Evolutionary conservation across 2,888 invertebrate genomes (phyloP).

Genomic region (Phengaris arion): DNA sequence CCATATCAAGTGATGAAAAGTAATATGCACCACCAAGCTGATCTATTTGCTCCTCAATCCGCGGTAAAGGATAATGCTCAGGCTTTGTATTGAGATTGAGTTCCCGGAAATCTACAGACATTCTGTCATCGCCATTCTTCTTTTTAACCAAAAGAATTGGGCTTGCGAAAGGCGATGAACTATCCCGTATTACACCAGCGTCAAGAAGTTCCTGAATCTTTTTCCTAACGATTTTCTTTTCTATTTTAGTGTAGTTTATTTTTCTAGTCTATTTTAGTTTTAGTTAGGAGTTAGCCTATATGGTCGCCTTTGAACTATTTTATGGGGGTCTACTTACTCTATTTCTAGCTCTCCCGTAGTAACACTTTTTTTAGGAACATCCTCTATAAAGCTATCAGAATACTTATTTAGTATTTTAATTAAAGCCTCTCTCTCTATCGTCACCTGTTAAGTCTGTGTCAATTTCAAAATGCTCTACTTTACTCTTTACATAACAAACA

Average conservation of each 20-base stretch:
- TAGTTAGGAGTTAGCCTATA: conserved; percentile 39
- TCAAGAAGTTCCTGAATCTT: conserved; percentile 38
- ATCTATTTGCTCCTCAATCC: conserved; percentile 35
- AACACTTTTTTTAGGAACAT: conserved; percentile 37
- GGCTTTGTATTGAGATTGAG: conserved; percentile 42
- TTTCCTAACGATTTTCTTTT: conserved; percentile 39
- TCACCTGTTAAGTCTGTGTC: conserved; percentile 36
- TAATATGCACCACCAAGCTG: conserved; percentile 33
- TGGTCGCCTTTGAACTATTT: conserved; percentile 36
- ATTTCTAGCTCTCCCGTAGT: conserved; percentile 37
- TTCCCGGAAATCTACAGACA: conserved; percentile 42
- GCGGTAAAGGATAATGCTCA: conserved; percentile 39
- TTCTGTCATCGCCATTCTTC: conserved; percentile 34
- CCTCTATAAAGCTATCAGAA: conserved; percentile 37
- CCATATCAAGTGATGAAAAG: conserved; percentile 42
- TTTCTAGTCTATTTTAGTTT: too few relatives aligned
- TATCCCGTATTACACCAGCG: conserved; percentile 42
- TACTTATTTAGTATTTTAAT: conserved; percentile 27
- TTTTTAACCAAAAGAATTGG: conserved; percentile 40
- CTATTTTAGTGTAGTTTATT: too few relatives aligned
- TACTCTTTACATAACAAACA: not conserved
- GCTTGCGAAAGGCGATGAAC: conserved; percentile 43
- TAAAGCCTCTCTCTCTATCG: conserved; percentile 21
- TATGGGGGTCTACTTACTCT: conserved; percentile 33
- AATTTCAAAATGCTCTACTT: conserved; percentile 32